phyloP scores from a whole-genome alignment of 2,113 vertebrate species.

The Pleuronectes platessa region DNA sequence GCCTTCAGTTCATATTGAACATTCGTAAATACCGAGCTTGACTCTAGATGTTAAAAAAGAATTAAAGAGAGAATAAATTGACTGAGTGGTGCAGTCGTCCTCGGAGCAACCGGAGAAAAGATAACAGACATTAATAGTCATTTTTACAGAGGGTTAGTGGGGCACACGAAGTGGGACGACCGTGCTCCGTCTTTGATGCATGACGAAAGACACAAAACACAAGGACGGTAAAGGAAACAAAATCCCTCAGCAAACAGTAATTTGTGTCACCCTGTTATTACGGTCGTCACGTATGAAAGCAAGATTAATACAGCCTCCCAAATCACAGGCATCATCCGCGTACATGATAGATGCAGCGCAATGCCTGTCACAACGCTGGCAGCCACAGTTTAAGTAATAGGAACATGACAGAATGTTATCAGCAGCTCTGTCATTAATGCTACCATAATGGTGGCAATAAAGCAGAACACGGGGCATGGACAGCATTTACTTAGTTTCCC shows the following conservation, averaged over 20 bases:
- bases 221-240: constrained; percentile 52
- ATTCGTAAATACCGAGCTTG: constrained; percentile 48
- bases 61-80: neutral
- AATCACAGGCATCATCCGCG: constrained; percentile 61
- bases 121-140: constrained; percentile 30
- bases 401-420: constrained; percentile 41
- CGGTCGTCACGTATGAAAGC: constrained; percentile 24
- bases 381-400: constrained; percentile 59
- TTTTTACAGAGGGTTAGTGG: constrained; percentile 41
- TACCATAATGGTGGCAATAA: constrained; percentile 29
- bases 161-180: constrained; percentile 29
- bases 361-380: constrained; percentile 59
- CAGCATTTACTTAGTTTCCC: constrained; percentile 15
- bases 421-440: constrained; percentile 61
- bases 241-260: constrained; percentile 61
- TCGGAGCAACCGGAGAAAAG: constrained; percentile 6
- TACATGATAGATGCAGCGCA: constrained; percentile 61
- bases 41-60: constrained; percentile 15
- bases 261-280: constrained; percentile 62
- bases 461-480: constrained; percentile 29
- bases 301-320: constrained; percentile 61
- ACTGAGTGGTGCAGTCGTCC: constrained; percentile 10
- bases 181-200: constrained; percentile 49
- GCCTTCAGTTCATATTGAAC: constrained; percentile 29
- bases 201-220: constrained; percentile 47